Percentiles rank a stretch among this genome's conserved stretches.
These are phyloP conservation scores for Sesia bembeciformis DNA, from an alignment of 2,888 invertebrate genomes.

Conservation along the genomic window DNA sequence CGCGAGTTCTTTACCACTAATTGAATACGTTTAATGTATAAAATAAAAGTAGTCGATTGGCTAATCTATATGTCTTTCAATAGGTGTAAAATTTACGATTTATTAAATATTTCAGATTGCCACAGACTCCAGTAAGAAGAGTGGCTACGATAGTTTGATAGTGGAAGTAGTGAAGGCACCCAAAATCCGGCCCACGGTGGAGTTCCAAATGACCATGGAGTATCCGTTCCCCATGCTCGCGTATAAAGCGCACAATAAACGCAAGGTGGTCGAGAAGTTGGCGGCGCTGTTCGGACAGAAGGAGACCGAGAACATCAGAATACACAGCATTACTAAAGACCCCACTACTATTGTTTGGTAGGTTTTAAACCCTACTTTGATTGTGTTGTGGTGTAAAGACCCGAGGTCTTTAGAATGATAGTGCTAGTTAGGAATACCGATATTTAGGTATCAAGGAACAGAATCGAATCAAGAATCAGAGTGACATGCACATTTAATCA, in stretches of 20 bases:
- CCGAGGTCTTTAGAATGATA: too few species aligned
- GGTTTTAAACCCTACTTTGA: conserved; percentile 13
- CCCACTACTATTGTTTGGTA: conserved; percentile 82
- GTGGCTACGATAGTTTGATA: conserved; percentile 85
- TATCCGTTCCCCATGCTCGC: conserved; percentile 80
- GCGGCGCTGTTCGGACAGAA: conserved; percentile 84
- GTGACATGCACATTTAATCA: too few species aligned
- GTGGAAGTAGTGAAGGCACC: conserved; percentile 82
- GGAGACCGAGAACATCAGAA: conserved; percentile 81
- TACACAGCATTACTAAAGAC: conserved; percentile 80
- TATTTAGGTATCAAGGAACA: too few species aligned
- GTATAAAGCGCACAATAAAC: conserved; percentile 81
- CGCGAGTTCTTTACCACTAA: too few species aligned
- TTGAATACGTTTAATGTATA: too few species aligned
- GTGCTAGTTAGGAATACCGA: too few species aligned
- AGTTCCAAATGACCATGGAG: conserved; percentile 87
- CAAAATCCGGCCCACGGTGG: conserved; percentile 79
- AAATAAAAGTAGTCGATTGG: too few species aligned
- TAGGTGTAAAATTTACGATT: not conserved
- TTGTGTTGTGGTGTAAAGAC: too few species aligned
- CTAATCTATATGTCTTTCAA: too few species aligned
- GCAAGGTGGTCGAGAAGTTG: conserved; percentile 87
- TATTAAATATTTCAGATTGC: conserved; percentile 66
- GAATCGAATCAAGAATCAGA: too few species aligned
- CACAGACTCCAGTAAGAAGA: conserved; percentile 81